These are phyloP conservation scores for Mormyrus proboscirostris DNA, from an alignment of 2,797 vertebrate species.

Conservation along the genomic window DNA sequence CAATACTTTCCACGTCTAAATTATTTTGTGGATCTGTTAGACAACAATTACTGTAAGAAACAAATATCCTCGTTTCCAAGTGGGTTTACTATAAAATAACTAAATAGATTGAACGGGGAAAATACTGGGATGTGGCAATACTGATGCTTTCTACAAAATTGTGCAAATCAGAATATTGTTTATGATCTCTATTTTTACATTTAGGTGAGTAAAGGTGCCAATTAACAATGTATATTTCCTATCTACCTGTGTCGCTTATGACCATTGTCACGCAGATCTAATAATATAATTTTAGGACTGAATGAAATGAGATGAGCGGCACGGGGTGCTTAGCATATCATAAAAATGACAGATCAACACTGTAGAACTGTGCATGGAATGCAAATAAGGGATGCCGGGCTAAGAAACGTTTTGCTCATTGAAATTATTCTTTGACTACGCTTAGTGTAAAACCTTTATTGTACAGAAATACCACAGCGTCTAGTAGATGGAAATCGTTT, in stretches of 20 bases:
- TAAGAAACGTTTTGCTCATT: slow-evolving; percentile 11
- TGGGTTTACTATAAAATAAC: slow-evolving; percentile 29
- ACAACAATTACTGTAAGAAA: slow-evolving; percentile 80
- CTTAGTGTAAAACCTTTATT: slow-evolving; percentile 37
- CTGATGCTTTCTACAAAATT: neutral
- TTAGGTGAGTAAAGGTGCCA: neutral
- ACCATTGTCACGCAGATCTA: neutral
- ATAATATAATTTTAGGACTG: neutral
- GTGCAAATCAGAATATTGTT: neutral
- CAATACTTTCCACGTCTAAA: slow-evolving; percentile 86
- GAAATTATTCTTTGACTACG: slow-evolving; percentile 28
- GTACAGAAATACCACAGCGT: slow-evolving; percentile 45
- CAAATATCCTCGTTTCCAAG: slow-evolving; percentile 39
- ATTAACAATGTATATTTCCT: neutral
- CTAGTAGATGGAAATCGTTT: slow-evolving; percentile 48
- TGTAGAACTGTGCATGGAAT: slow-evolving; percentile 25
- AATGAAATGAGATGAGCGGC: neutral
- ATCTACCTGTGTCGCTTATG: neutral
- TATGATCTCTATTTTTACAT: neutral
- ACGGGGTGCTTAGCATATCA: slow-evolving; percentile 4
- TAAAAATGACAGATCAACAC: slow-evolving; percentile 33
- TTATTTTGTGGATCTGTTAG: slow-evolving; percentile 90
- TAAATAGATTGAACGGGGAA: slow-evolving; percentile 12
- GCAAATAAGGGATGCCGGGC: neutral
- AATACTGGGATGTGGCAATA: neutral